phyloP scores from a whole-genome alignment of 2,113 vertebrate species.

The Phoenicopterus ruber region DNA sequence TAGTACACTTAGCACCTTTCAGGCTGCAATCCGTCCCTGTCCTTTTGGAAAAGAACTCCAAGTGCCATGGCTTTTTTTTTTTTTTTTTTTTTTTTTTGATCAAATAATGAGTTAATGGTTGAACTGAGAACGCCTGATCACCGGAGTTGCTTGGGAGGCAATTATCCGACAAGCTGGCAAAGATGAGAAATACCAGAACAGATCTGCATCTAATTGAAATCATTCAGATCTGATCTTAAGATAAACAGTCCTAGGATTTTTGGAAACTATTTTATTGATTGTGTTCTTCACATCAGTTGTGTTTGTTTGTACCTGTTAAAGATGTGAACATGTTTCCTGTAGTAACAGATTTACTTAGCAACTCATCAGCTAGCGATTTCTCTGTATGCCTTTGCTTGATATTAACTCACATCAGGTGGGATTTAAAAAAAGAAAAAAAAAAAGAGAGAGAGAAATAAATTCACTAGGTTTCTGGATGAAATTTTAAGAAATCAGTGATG shows the following conservation, averaged over 20 bases:
- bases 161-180: slow-evolving; percentile 58
- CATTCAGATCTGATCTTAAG: slow-evolving; percentile 60
- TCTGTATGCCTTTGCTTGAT: background rate
- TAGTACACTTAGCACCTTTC: background rate
- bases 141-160: slow-evolving; percentile 4
- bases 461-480: slow-evolving; percentile 1
- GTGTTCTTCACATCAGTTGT: slow-evolving; percentile 63
- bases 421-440: background rate
- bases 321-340: slow-evolving; percentile 53
- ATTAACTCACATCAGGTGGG: slow-evolving; percentile 36
- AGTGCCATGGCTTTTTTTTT: background rate
- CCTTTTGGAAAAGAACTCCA: background rate
- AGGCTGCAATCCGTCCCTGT: background rate
- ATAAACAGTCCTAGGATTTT: slow-evolving; percentile 67
- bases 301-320: slow-evolving; percentile 74
- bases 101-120: slow-evolving; percentile 2
- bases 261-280: slow-evolving; percentile 65
- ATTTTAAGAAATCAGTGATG: slow-evolving; percentile 14
- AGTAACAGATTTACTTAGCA: slow-evolving; percentile 45
- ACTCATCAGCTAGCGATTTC: slow-evolving; percentile 13
- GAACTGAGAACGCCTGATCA: slow-evolving; percentile 27
- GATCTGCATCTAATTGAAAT: slow-evolving; percentile 69
- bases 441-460: background rate
- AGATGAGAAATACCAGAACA: slow-evolving; percentile 63
- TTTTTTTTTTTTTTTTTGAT: background rate